Evolutionary conservation across 1,140 invertebrate genomes (phyloP).

Genomic region (Mizuhopecten yessoensis): DNA sequence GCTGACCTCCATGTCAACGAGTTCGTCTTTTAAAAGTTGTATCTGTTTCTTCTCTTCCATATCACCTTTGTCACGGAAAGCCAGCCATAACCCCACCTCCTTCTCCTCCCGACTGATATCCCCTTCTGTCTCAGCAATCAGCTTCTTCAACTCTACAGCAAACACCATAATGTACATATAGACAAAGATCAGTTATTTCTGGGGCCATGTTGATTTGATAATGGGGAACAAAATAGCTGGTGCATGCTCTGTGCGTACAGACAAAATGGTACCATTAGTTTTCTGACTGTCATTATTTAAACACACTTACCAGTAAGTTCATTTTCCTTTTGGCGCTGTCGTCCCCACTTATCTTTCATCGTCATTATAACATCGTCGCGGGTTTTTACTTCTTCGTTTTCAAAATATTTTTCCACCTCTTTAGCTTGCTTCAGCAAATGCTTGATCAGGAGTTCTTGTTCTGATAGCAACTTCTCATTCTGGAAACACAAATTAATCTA

Average conservation of each 20-base stretch:
- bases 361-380: constrained; percentile 77
- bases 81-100: constrained; percentile 75
- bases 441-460: constrained; percentile 77
- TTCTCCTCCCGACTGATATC: constrained; percentile 72
- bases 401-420: constrained; percentile 76
- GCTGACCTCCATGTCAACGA: constrained; percentile 78
- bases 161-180: constrained; percentile 31
- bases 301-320: constrained; percentile 73
- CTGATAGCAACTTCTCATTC: constrained; percentile 80
- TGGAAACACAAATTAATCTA: constrained; percentile 55
- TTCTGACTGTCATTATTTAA: background rate
- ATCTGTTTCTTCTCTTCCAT: constrained; percentile 77
- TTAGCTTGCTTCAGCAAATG: constrained; percentile 79
- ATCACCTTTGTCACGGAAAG: constrained; percentile 77
- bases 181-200: background rate
- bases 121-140: constrained; percentile 73
- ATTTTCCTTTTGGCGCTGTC: constrained; percentile 73
- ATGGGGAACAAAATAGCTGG: too few relatives aligned
- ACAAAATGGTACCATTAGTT: too few relatives aligned
- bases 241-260: too few relatives aligned
- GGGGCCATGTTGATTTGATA: too few relatives aligned
- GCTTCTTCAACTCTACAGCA: constrained; percentile 74
- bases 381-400: constrained; percentile 74
- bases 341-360: constrained; percentile 80
- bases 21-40: constrained; percentile 75